Evolutionary conservation across 2,113 vertebrate species (phyloP), one percentile per base, ranked within the genome.

Genomic region (Rousettus leschenaultii): DNA sequence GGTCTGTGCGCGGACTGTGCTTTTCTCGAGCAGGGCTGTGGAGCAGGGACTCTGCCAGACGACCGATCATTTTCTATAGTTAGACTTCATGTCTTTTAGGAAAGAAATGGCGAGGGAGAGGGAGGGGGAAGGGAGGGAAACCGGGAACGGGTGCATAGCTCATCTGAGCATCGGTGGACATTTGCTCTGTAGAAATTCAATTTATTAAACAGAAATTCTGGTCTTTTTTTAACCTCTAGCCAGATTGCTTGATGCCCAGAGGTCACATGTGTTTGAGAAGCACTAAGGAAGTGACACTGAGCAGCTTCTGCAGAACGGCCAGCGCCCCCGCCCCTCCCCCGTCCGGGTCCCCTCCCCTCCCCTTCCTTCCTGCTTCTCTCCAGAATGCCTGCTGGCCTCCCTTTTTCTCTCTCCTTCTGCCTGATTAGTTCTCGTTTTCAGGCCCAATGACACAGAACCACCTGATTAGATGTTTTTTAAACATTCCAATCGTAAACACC

Each of bases 21-120:
- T 96, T 95, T 97, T 97, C 97, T 86, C 45, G 95, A 96, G 96
- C 22, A 90, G 85, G 73, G 66, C 86, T 82, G 77, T 24, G 87
- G 61, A 89, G 88, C 88, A 45, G 95, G 74, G 91, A n/a, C 48
- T 33, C 82, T 66, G 80, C 93, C 89, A 57, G 70, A 77, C 7
- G 8, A 83, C 78, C 73, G 40, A 85, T 82, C 71, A 61, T 90
- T 73, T 77, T 95, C 87, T 90, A 91, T 91, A 93, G 96, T 95
- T 97, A 97, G 85, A 95, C 57, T 93, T 96, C 71, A 53, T 93
- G 74, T 75, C 89, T 91, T 70, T 96, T 94, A 95, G 96, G 71
- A 91, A 16, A 93, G 87, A 75, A 75, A 78, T 0, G 5, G 73
- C 57, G 16, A 51, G 48, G 35, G 6, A 2, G 28, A 18, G 22